A percentile compares a stretch with the other conserved stretches of the same genome.
Evolutionary conservation across 2,113 vertebrate genomes (phyloP).

Genomic region (Butastur rufipennis): DNA sequence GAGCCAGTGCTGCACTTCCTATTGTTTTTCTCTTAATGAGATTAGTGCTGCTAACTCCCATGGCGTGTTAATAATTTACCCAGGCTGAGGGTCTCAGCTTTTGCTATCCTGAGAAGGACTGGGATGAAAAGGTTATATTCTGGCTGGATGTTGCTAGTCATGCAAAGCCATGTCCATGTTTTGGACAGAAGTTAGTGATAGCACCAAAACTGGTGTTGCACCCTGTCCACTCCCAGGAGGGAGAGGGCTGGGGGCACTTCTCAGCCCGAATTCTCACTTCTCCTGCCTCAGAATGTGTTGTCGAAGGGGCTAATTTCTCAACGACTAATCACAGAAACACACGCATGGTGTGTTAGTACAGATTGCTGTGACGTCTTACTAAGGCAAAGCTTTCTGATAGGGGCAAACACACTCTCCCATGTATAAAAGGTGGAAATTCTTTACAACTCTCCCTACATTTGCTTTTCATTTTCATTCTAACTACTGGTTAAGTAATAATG

Average conservation of each 20-base stretch:
- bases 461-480: conserved; percentile 14
- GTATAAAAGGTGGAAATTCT: background rate
- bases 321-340: background rate
- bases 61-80: background rate
- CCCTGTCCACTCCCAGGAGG: background rate
- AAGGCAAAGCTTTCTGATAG: background rate
- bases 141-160: background rate
- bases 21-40: background rate
- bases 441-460: background rate
- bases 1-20: background rate
- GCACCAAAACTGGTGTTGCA: background rate
- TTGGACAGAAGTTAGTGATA: background rate
- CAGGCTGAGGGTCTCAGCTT: background rate
- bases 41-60: background rate
- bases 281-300: background rate
- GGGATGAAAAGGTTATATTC: background rate
- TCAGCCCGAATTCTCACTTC: background rate
- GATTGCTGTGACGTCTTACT: background rate
- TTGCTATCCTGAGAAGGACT: background rate
- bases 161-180: background rate
- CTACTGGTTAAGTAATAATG: background rate
- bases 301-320: background rate
- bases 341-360: background rate
- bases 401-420: background rate
- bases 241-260: background rate